These are phyloP conservation scores for Tychaedon coryphoeus DNA, from an alignment of 2,113 vertebrate species.

Conservation along the genomic window DNA sequence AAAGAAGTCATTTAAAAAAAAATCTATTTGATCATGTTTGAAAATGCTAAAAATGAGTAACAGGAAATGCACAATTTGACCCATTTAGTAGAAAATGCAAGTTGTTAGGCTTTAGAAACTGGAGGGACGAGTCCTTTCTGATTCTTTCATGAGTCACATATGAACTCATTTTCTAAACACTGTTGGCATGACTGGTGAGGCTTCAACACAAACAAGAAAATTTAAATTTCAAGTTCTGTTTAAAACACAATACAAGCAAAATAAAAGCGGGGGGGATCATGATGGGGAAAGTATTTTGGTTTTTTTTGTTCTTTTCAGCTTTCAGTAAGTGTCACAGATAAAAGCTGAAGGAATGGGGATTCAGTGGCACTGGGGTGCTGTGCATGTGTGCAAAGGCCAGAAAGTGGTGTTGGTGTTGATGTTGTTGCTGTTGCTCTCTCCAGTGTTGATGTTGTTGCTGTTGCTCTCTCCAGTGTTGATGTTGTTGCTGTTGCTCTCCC, in stretches of 20 bases:
- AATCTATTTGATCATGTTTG: background rate
- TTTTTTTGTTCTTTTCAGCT: background rate
- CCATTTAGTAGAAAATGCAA: background rate
- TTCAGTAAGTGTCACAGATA: background rate
- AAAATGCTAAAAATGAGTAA: background rate
- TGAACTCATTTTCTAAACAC: background rate
- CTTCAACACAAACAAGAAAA: background rate
- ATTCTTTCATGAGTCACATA: background rate
- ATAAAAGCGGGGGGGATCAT: background rate
- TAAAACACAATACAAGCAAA: background rate
- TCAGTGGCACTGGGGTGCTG: rapidly evolving
- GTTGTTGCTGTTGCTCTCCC: no score
- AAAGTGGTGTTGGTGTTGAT: background rate
- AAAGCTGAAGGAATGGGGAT: background rate
- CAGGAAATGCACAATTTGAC: background rate
- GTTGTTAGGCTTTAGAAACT: background rate
- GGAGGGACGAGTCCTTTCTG: background rate
- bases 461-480: no score
- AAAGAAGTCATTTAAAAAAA: background rate
- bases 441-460: no score
- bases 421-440: background rate
- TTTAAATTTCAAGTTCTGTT: background rate
- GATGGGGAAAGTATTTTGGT: background rate
- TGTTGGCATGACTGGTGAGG: background rate
- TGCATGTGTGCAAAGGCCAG: background rate